A percentile compares a stretch with the other conserved stretches of the same genome.
Evolutionary conservation across 2,113 vertebrate genomes (phyloP).

Genomic region (Chiloscyllium plagiosum): DNA sequence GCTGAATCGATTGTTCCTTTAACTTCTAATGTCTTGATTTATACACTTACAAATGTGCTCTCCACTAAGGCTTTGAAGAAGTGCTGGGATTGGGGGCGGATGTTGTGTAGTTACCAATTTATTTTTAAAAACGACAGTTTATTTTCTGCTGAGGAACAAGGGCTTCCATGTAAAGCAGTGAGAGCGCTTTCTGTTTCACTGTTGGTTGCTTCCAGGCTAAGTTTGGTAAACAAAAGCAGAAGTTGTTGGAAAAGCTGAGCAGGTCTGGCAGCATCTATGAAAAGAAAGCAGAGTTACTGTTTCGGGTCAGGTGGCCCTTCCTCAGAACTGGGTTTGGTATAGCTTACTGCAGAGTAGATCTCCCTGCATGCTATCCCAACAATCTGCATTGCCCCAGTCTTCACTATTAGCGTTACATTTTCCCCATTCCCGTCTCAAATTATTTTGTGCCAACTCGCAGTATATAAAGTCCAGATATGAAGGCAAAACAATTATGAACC

Average conservation of each 20-base stretch:
- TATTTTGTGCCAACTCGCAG: background rate
- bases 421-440: background rate
- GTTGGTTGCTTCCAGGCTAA: background rate
- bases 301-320: no score
- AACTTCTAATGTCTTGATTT: background rate
- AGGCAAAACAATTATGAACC: background rate
- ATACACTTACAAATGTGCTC: background rate
- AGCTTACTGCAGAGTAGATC: background rate
- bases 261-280: no score
- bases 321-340: background rate
- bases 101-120: background rate
- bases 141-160: background rate
- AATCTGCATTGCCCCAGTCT: background rate
- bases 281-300: no score
- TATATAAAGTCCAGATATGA: background rate
- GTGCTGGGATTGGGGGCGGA: no score
- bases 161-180: background rate
- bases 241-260: no score
- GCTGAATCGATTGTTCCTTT: background rate
- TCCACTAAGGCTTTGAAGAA: background rate
- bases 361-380: background rate
- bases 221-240: no score
- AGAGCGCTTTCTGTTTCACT: background rate
- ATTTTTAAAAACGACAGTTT: background rate
- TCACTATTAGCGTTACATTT: background rate